These are phyloP conservation scores for Ephydatia muelleri DNA, from an alignment of 37 sponge, comb jelly and placozoan genomes.

Conservation along the genomic window DNA sequence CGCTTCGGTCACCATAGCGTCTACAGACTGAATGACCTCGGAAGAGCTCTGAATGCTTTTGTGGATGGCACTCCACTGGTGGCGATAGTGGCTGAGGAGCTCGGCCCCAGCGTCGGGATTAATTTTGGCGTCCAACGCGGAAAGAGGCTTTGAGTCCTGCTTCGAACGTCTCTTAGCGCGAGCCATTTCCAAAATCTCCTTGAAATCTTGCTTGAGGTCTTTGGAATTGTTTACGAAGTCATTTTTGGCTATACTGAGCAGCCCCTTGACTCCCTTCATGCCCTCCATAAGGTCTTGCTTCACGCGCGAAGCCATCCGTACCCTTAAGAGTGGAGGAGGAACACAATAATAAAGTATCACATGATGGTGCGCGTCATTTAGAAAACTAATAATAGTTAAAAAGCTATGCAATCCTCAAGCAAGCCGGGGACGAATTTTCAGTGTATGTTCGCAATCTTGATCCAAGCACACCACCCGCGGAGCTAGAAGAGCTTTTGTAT, in stretches of 20 bases:
- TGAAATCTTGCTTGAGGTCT: slow-evolving; percentile 38
- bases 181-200: slow-evolving; percentile 32
- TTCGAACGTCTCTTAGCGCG: background rate
- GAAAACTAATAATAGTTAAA: background rate
- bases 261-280: slow-evolving; percentile 25
- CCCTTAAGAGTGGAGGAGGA: background rate
- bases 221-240: slow-evolving; percentile 26
- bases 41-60: slow-evolving; percentile 8
- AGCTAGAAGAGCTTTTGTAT: slow-evolving; percentile 69
- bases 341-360: background rate
- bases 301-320: background rate
- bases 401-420: background rate
- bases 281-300: slow-evolving; percentile 13
- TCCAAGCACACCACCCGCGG: slow-evolving; percentile 14
- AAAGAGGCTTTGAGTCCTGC: background rate
- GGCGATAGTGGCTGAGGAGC: slow-evolving; percentile 54
- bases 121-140: background rate
- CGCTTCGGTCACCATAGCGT: slow-evolving; percentile 15
- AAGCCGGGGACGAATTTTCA: slow-evolving; percentile 20
- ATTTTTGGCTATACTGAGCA: slow-evolving; percentile 9
- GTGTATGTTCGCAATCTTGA: slow-evolving; percentile 60
- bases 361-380: background rate
- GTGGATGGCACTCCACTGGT: slow-evolving; percentile 49
- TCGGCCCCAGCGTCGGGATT: slow-evolving; percentile 62
- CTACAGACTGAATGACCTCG: slow-evolving; percentile 5